Percentiles rank a stretch among this genome's conserved stretches.
These are phyloP conservation scores for Brachionus rotundiformis DNA, from an alignment of 1,140 invertebrate genomes.

Conservation along the genomic window DNA sequence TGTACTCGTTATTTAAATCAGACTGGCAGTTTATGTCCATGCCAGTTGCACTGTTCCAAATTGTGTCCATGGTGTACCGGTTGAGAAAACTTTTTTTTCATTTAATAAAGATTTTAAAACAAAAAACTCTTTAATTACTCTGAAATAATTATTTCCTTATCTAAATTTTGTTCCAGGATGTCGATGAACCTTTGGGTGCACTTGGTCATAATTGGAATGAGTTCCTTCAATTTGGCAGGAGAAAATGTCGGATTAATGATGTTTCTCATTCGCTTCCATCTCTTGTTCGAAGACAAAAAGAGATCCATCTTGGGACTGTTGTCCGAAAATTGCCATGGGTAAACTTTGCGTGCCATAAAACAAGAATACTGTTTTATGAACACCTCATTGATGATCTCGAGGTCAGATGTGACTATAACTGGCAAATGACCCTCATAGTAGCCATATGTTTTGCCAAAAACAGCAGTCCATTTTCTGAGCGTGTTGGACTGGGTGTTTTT, in stretches of 20 bases:
- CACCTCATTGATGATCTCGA: constrained; percentile 62
- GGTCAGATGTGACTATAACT: constrained; percentile 63
- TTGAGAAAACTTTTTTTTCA: constrained; percentile 57
- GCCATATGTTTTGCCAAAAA: constrained; percentile 64
- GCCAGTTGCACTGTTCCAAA: constrained; percentile 46
- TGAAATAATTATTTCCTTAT: constrained; percentile 33
- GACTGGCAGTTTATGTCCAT: constrained; percentile 54
- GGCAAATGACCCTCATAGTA: constrained; percentile 62
- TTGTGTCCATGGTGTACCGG: constrained; percentile 43
- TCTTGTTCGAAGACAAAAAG: constrained; percentile 58
- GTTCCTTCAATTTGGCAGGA: constrained; percentile 65
- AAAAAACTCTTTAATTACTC: not conserved
- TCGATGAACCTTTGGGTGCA: constrained; percentile 29
- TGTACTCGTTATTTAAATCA: constrained; percentile 59
- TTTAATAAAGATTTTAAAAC: not conserved
- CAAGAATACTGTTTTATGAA: constrained; percentile 65
- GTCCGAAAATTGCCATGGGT: constrained; percentile 45
- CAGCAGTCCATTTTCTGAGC: constrained; percentile 58
- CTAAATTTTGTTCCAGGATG: constrained; percentile 8
- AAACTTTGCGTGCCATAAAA: constrained; percentile 63
- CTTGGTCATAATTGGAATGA: constrained; percentile 37
- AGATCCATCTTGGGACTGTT: constrained; percentile 55
- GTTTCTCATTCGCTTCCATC: constrained; percentile 68
- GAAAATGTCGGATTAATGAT: constrained; percentile 70
- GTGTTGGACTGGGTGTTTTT: constrained; percentile 29